Conservation (phyloP, 2,113 vertebrate genomes). For the Telmatochromis sp. region DNA sequence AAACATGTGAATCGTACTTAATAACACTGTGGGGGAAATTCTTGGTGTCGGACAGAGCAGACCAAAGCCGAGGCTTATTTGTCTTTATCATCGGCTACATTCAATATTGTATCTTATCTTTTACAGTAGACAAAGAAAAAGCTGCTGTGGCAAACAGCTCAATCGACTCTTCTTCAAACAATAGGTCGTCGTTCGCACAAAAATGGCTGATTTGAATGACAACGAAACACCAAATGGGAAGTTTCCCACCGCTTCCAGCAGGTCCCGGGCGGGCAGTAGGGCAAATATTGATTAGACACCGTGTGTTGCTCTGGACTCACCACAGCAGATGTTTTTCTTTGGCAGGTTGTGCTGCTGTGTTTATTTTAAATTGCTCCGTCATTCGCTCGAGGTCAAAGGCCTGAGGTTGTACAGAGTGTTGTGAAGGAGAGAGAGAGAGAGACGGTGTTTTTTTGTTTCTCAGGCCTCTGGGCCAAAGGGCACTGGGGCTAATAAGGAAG, state of each 20-base stretch:
- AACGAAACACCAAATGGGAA: slow-evolving; percentile 58
- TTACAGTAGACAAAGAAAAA: not conserved
- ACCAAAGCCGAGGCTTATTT: not conserved
- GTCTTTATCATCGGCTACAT: not conserved
- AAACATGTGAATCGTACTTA: not conserved
- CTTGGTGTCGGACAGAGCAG: not conserved
- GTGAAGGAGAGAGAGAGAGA: not conserved
- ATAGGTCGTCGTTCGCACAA: not conserved
- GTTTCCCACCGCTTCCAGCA: slow-evolving; percentile 64
- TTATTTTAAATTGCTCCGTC: slow-evolving; percentile 66
- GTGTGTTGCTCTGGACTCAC: slow-evolving; percentile 24
- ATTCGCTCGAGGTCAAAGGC: slow-evolving; percentile 70
- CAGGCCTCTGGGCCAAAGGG: slow-evolving; percentile 59
- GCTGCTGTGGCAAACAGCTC: slow-evolving; percentile 1
- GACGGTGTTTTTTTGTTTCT: not conserved
- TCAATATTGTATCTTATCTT: not conserved
- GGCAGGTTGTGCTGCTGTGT: slow-evolving; percentile 53
- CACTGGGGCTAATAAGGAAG: slow-evolving; percentile 55
- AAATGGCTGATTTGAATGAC: slow-evolving; percentile 58
- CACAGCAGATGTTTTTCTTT: slow-evolving; percentile 71
- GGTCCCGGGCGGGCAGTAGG: slow-evolving; percentile 21
- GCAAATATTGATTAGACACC: slow-evolving; percentile 54
- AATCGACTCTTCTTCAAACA: slow-evolving; percentile 18
- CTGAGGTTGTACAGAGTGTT: slow-evolving; percentile 16
- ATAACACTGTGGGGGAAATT: not conserved